Percentiles rank a stretch among this genome's conserved stretches.
These are phyloP conservation scores for Subanguina moxae DNA, from an alignment of 1,140 invertebrate genomes.

Conservation along the genomic window DNA sequence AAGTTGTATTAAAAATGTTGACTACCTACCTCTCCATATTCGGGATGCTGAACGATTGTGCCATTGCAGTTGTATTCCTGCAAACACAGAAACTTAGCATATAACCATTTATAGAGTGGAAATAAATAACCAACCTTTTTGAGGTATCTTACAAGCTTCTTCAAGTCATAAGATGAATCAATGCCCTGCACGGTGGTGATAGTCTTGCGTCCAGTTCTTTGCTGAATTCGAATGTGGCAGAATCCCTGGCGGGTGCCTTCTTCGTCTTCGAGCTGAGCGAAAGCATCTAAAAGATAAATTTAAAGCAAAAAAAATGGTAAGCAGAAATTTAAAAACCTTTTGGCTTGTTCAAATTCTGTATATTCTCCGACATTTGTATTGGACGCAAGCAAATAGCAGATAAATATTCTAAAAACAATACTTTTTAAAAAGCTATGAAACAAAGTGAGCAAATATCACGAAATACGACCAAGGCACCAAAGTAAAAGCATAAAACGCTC, in stretches of 20 bases:
- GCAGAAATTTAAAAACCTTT: conserved; percentile 6
- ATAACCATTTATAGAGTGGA: conserved; percentile 17
- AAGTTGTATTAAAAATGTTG: too few relatives aligned
- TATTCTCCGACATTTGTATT: conserved; percentile 7
- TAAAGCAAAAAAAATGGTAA: too few relatives aligned
- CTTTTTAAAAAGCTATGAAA: too few relatives aligned
- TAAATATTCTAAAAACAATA: too few relatives aligned
- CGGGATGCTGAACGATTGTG: conserved; percentile 92
- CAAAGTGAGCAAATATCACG: too few relatives aligned
- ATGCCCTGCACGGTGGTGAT: conserved; percentile 96
- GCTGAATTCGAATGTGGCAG: conserved; percentile 96
- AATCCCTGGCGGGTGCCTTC: conserved; percentile 58
- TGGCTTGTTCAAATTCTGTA: conserved; percentile 57
- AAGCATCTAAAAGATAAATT: conserved; percentile 53
- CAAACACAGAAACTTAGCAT: conserved; percentile 40
- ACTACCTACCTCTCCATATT: conserved; percentile 99
- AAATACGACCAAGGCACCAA: too few relatives aligned
- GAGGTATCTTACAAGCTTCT: conserved; percentile 98
- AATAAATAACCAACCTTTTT: conserved; percentile 74
- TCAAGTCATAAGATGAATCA: conserved; percentile 78
- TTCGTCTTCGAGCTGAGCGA: conserved; percentile 58
- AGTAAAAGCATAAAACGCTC: too few relatives aligned
- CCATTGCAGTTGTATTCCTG: conserved; percentile 96
- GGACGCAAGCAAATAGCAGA: too few relatives aligned
- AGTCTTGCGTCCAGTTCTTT: conserved; percentile 98